phyloP scores from a whole-genome alignment of 2,888 invertebrate genomes.

The Selenia dentaria region DNA sequence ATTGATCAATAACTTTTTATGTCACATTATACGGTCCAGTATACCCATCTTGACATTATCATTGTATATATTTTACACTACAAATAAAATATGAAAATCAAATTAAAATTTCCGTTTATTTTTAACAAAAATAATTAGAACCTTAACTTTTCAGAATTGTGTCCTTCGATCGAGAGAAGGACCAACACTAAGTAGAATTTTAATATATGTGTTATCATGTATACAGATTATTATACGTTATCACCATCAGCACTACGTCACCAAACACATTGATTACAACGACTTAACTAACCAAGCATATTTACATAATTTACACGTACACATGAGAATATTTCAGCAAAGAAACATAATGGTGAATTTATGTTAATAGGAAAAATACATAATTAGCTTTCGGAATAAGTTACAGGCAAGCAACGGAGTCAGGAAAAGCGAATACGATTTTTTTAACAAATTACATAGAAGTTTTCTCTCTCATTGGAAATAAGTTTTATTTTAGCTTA shows the following conservation, averaged over 20 bases:
- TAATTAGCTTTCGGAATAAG: background rate
- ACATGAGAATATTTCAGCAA: slow-evolving; percentile 28
- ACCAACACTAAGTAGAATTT: slow-evolving; percentile 2
- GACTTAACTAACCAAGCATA: slow-evolving; percentile 60
- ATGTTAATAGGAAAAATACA: slow-evolving; percentile 7
- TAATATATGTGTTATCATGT: background rate
- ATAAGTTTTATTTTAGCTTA: too few relatives aligned
- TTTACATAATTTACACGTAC: slow-evolving; percentile 73
- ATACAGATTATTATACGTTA: slow-evolving; percentile 5
- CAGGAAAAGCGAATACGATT: too few relatives aligned
- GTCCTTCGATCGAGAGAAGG: slow-evolving; percentile 1
- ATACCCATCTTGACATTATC: too few relatives aligned
- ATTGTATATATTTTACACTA: too few relatives aligned
- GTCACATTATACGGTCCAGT: too few relatives aligned
- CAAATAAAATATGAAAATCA: slow-evolving; percentile 14
- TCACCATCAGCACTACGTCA: slow-evolving; percentile 9
- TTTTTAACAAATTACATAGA: too few relatives aligned
- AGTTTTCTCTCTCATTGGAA: too few relatives aligned
- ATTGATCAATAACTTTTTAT: too few relatives aligned
- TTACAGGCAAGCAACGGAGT: slow-evolving; percentile 1
- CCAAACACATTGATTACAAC: slow-evolving; percentile 22
- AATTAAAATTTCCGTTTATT: slow-evolving; percentile 22
- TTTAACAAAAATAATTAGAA: slow-evolving; percentile 24
- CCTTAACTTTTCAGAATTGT: slow-evolving; percentile 6
- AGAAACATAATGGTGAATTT: slow-evolving; percentile 12